A percentile compares a stretch with the other conserved stretches of the same genome.
Conservation (phyloP, 2,797 vertebrate genomes). For the Sardinella longiceps region DNA sequence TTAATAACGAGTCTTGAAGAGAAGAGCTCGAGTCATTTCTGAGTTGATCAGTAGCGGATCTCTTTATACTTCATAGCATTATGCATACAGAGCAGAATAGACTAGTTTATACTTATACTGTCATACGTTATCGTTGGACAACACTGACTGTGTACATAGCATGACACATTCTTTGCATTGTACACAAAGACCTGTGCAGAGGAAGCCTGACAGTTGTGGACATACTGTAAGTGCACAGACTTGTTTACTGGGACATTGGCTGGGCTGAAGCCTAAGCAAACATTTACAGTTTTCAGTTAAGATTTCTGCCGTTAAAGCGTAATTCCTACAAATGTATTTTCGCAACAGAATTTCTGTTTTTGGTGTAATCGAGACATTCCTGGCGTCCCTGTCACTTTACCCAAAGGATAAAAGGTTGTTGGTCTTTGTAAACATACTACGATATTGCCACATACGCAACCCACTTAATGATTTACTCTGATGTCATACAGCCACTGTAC, state of each 20-base stretch:
- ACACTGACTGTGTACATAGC: background rate
- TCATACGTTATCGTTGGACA: constrained; percentile 3
- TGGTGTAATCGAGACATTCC: background rate
- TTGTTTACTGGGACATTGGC: background rate
- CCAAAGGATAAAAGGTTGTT: background rate
- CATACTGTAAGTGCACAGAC: background rate
- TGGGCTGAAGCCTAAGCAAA: background rate
- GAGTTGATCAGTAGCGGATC: background rate
- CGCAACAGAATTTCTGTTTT: background rate
- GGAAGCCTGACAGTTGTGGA: background rate
- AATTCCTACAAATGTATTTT: background rate
- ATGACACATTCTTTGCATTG: background rate
- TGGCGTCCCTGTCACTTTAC: background rate
- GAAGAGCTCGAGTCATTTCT: background rate
- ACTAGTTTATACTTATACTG: background rate
- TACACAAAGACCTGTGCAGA: background rate
- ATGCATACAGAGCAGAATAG: background rate
- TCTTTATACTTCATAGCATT: background rate
- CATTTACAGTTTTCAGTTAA: background rate
- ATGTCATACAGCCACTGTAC: background rate
- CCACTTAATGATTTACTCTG: background rate
- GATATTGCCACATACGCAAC: background rate
- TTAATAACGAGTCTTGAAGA: background rate
- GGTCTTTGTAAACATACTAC: background rate
- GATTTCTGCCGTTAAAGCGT: background rate